Percentiles rank a stretch among this genome's conserved stretches.
These are phyloP conservation scores for Noctua fimbriata DNA, from an alignment of 2,888 invertebrate genomes.

Conservation along the genomic window DNA sequence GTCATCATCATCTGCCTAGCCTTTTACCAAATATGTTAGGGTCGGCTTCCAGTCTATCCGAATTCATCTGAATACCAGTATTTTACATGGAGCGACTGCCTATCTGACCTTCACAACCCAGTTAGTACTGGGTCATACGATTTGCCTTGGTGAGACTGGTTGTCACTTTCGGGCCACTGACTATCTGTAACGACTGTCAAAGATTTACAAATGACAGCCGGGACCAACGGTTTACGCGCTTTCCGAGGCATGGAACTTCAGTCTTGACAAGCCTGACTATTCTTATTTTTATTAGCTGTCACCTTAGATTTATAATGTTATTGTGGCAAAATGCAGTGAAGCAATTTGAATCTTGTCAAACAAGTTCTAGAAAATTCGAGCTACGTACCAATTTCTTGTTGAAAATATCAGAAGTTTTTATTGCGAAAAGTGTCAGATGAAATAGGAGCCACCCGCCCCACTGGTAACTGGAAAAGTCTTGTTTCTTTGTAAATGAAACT, in stretches of 20 bases:
- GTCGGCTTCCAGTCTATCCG: too few relatives aligned
- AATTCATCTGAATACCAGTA: too few relatives aligned
- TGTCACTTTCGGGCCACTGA: too few relatives aligned
- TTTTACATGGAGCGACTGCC: too few relatives aligned
- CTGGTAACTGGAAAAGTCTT: slow-evolving; percentile 23
- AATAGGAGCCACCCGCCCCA: slow-evolving; percentile 11
- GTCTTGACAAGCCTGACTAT: neutral
- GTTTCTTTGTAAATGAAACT: slow-evolving; percentile 34
- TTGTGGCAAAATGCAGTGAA: neutral
- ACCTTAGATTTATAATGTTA: neutral
- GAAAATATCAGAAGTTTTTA: slow-evolving; percentile 34
- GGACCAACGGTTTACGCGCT: too few relatives aligned
- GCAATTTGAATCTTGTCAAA: neutral
- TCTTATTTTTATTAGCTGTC: neutral
- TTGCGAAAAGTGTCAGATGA: slow-evolving; percentile 17
- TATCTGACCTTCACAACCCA: too few relatives aligned
- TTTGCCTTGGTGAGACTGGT: too few relatives aligned
- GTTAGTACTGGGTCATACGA: too few relatives aligned
- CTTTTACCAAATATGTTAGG: too few relatives aligned
- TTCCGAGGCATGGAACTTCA: neutral
- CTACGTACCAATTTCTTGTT: slow-evolving; percentile 20
- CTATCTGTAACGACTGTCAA: too few relatives aligned
- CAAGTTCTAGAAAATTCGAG: slow-evolving; percentile 6
- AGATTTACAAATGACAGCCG: too few relatives aligned
- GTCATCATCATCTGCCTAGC: too few relatives aligned